Evolutionary conservation across 1,140 invertebrate genomes (phyloP).

Genomic region (Psilanteris sp.): DNA sequence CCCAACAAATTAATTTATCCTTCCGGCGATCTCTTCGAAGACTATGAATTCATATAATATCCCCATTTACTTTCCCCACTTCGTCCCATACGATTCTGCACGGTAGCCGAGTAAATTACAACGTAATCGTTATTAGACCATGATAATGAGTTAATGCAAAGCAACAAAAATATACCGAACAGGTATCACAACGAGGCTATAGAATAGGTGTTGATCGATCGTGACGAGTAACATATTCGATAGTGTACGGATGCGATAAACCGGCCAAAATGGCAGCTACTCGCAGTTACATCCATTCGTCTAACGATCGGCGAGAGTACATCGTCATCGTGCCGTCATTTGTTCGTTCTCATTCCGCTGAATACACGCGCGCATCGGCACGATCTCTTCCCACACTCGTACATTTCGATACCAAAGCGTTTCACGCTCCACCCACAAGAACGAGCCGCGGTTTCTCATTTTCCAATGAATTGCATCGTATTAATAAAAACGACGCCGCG

Average conservation of each 20-base stretch:
- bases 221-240: conserved; percentile 59
- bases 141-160: too few relatives aligned
- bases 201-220: conserved; percentile 52
- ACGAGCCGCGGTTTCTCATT: conserved; percentile 47
- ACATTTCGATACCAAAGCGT: conserved; percentile 13
- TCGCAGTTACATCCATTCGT: conserved; percentile 43
- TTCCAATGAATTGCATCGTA: conserved; percentile 52
- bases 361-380: conserved; percentile 31
- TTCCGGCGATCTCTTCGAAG: too few relatives aligned
- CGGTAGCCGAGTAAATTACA: too few relatives aligned
- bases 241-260: conserved; percentile 53
- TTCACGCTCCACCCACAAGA: conserved; percentile 49
- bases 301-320: conserved; percentile 55
- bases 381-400: conserved; percentile 47
- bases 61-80: too few relatives aligned
- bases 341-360: conserved; percentile 43
- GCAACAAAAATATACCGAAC: too few relatives aligned
- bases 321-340: conserved; percentile 62
- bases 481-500: conserved; percentile 36
- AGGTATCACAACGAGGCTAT: too few relatives aligned
- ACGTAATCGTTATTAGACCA: too few relatives aligned
- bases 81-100: too few relatives aligned
- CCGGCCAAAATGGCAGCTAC: conserved; percentile 46
- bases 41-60: too few relatives aligned
- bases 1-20: too few relatives aligned